Conservation (phyloP, 2,888 invertebrate species). For the Smittia sp. region DNA sequence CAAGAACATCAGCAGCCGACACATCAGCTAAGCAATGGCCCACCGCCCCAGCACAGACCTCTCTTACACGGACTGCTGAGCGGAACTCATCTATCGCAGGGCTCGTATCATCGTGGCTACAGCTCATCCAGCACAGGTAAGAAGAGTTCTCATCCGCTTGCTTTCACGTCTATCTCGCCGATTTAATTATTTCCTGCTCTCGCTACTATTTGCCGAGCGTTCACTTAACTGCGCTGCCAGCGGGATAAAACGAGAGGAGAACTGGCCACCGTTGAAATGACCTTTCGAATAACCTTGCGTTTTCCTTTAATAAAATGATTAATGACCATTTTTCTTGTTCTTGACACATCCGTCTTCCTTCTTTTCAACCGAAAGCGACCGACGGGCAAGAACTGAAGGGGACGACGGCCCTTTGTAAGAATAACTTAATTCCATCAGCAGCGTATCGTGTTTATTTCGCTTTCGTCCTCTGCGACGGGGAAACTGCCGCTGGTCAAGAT, state of each 20-base stretch:
- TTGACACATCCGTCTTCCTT: neutral
- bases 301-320: slow-evolving; percentile 43
- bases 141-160: slow-evolving; percentile 42
- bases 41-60: slow-evolving; percentile 49
- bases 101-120: slow-evolving; percentile 53
- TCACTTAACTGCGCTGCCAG: too few relatives aligned
- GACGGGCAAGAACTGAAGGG: neutral
- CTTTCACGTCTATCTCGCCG: neutral
- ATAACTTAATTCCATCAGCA: slow-evolving; percentile 10
- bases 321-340: slow-evolving; percentile 42
- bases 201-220: too few relatives aligned
- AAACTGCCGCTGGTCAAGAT: neutral
- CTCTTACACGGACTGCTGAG: slow-evolving; percentile 53
- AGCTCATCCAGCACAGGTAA: slow-evolving; percentile 54
- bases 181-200: slow-evolving; percentile 18
- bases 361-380: neutral
- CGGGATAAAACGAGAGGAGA: too few relatives aligned
- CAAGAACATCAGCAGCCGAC: slow-evolving; percentile 48
- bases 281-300: slow-evolving; percentile 43
- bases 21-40: slow-evolving; percentile 44
- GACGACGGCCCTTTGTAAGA: neutral
- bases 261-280: slow-evolving; percentile 43
- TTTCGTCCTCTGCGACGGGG: neutral
- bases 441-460: slow-evolving; percentile 22
- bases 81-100: slow-evolving; percentile 53